Evolutionary conservation across 2,113 vertebrate genomes (phyloP), one percentile per base, ranked within the genome.

Genomic region (Megaceryle maxima): DNA sequence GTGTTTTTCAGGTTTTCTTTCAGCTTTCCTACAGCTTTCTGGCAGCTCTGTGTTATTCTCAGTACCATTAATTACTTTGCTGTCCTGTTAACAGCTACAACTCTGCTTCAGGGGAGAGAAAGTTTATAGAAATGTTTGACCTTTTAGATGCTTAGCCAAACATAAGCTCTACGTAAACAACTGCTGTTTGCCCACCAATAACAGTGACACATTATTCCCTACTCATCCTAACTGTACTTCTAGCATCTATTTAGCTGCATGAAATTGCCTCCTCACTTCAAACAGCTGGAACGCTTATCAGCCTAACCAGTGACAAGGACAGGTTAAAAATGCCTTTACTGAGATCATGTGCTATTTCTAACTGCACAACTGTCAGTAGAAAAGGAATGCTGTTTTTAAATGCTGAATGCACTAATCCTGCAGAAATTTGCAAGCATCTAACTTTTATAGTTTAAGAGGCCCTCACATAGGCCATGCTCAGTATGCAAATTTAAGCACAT

Each of bases 231-330:
- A 88, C 68, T 83, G 29, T 88, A 94, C 69, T 94, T 86, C 41
- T 39, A 78, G 22, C 9, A 3, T 78, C 76, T 95, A 68, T 78
- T 86, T 91, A 77, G 53, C 76, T 83, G 60, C 88, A 68, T 83
- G 60, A 90, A 95, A 94, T 90, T 83, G 56, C 72, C 48, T 86
- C 79, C 56, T 91, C 60, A 22, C 72, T 94, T 90, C 83, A 74
- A 64, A 63, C 88, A 94, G 63, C 83, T 93, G 83, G 79, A 90
- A 78, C 76, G 56, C 60, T 90, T 64, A 81, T 28, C 74, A 79
- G 75, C 0, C 0, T 83, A 85, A 90, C 41, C 63, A 70, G n/a
- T 21, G 43, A 90, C 92, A 96, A 92, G 82, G 87, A 86, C 82
- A 80, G 4, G 41, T 18, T 82, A 55, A 83, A 84, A 85, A 64